A percentile compares a stretch with the other conserved stretches of the same genome.
These are phyloP conservation scores for Apogon hyalosoma DNA, from an alignment of 2,797 vertebrate species.

Conservation along the genomic window DNA sequence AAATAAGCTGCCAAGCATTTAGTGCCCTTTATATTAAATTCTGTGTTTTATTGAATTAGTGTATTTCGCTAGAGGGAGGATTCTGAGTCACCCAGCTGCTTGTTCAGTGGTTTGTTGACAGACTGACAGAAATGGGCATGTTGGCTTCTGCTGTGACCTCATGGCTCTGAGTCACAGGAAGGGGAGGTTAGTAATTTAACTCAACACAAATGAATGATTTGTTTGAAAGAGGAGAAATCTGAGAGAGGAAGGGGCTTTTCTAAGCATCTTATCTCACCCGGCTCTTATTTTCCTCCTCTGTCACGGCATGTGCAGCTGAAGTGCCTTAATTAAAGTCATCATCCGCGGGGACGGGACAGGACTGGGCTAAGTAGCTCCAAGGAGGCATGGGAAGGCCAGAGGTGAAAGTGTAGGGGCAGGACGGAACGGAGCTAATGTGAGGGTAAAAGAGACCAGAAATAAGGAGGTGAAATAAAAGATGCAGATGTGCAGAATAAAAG, in stretches of 20 bases:
- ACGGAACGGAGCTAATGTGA: background rate
- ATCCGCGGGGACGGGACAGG: constrained; percentile 36
- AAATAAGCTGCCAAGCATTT: no score
- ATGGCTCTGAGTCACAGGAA: constrained; percentile 48
- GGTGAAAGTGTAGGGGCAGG: constrained; percentile 15
- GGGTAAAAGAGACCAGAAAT: constrained; percentile 13
- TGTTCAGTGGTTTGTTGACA: constrained; percentile 33
- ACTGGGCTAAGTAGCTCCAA: constrained; percentile 19
- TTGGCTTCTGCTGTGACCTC: constrained; percentile 45
- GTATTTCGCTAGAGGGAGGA: constrained; percentile 1
- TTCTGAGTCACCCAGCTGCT: constrained; percentile 11
- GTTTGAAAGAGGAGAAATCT: constrained; percentile 9
- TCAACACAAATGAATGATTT: constrained; percentile 20
- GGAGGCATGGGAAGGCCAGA: constrained; percentile 23
- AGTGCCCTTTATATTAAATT: no score
- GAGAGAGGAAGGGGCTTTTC: constrained; percentile 15
- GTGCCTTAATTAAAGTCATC: constrained; percentile 68
- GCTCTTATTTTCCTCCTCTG: constrained; percentile 25
- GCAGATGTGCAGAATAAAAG: background rate
- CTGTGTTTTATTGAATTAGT: no score
- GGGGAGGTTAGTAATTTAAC: constrained; percentile 44
- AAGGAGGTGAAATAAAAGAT: constrained; percentile 6
- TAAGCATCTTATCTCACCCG: constrained; percentile 33
- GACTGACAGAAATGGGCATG: constrained; percentile 27
- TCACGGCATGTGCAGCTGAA: constrained; percentile 42